These are phyloP conservation scores for Chlorops oryzae DNA, from an alignment of 1,140 invertebrate genomes.

Conservation along the genomic window DNA sequence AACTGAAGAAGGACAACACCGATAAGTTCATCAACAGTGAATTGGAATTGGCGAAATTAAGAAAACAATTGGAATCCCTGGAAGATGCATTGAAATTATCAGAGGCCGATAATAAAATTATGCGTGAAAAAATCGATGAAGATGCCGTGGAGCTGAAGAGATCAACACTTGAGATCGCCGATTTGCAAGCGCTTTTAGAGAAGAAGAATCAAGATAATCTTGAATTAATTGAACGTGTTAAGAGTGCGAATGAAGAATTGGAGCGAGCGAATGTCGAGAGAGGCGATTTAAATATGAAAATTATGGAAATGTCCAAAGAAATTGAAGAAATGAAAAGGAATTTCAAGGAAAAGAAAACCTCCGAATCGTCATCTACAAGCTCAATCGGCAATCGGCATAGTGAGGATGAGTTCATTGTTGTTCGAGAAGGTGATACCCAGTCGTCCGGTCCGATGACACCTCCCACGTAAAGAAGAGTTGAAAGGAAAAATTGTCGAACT, in stretches of 20 bases:
- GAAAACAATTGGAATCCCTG: slow-evolving; percentile 21
- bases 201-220: slow-evolving; percentile 29
- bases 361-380: slow-evolving; percentile 38
- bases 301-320: slow-evolving; percentile 17
- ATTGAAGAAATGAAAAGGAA: slow-evolving; percentile 26
- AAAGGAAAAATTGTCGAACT: slow-evolving; percentile 48
- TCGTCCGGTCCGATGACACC: slow-evolving; percentile 25
- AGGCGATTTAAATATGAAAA: slow-evolving; percentile 15
- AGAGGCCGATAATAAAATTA: slow-evolving; percentile 2
- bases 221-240: slow-evolving; percentile 34
- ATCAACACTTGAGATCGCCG: slow-evolving; percentile 24
- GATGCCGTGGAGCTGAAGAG: slow-evolving; percentile 25
- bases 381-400: slow-evolving; percentile 37
- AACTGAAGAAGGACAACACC: slow-evolving; percentile 23
- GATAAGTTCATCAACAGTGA: slow-evolving; percentile 34
- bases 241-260: slow-evolving; percentile 18
- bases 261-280: slow-evolving; percentile 9
- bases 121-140: not conserved
- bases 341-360: slow-evolving; percentile 38
- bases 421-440: slow-evolving; percentile 30
- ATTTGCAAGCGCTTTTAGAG: slow-evolving; percentile 34
- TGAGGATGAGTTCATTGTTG: slow-evolving; percentile 44
- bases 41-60: slow-evolving; percentile 23
- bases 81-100: slow-evolving; percentile 5
- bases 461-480: slow-evolving; percentile 41